phyloP scores from a whole-genome alignment of 2,113 vertebrate genomes.

The Zosterops pallidus region DNA sequence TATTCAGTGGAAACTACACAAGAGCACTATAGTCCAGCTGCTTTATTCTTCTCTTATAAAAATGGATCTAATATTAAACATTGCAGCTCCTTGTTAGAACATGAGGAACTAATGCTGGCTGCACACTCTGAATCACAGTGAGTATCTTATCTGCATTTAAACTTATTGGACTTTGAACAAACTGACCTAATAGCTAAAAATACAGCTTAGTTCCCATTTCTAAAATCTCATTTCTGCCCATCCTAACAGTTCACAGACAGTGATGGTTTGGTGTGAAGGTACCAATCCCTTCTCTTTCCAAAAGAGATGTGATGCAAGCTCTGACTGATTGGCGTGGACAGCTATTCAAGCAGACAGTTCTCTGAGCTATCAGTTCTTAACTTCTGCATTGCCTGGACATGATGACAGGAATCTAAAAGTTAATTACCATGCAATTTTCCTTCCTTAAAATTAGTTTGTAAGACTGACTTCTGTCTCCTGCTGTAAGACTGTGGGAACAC shows the following conservation, averaged over 20 bases:
- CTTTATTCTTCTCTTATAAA: neutral
- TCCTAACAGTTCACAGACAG: neutral
- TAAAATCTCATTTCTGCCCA: neutral
- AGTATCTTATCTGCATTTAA: neutral
- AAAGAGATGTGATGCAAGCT: neutral
- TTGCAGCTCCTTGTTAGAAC: neutral
- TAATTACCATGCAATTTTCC: neutral
- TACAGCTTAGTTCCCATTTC: neutral
- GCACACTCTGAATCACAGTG: neutral
- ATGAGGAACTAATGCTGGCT: neutral
- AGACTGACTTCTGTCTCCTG: neutral
- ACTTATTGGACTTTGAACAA: slow-evolving; percentile 18
- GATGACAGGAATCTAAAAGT: neutral
- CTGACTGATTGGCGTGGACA: neutral
- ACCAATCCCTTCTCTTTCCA: neutral
- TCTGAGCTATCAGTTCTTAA: neutral
- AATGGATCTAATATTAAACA: neutral
- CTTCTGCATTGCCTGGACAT: neutral
- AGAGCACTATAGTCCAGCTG: neutral
- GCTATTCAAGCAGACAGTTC: neutral
- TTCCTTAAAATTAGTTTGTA: neutral
- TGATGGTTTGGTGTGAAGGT: neutral
- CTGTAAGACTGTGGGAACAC: neutral
- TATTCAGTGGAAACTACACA: neutral
- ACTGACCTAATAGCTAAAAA: slow-evolving; percentile 39